Evolutionary conservation across 2,797 vertebrate genomes (phyloP), one percentile per base, ranked within the genome.

Genomic region (Moxostoma hubbsi): DNA sequence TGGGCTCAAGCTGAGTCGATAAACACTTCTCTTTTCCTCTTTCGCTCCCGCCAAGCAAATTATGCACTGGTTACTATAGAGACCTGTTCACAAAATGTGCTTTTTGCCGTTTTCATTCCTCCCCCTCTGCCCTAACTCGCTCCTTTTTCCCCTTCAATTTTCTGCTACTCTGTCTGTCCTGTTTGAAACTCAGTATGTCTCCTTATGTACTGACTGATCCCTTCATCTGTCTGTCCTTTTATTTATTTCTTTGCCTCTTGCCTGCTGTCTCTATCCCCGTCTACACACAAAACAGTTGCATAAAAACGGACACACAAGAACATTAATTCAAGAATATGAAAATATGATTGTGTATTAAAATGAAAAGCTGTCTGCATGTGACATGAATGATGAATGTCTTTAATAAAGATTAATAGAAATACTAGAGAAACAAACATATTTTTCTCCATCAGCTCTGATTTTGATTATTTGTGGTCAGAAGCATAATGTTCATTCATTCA

Each of bases 1-100:
- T 91, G 92, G 91, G 92, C 91, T 95, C 93, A 94, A 93, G 90
- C 94, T 86, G 93, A 87, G 94, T 90, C 86, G 89, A 92, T 93
- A 93, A 94, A 94, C 93, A 90, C 90, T 92, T 94, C 83, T 90
- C 91, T 90, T 91, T 91, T 90, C 89, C 89, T 91, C 88, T 84
- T 84, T 83, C 84, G 88, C 90, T 92, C 91, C 87, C 88, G 89
- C 92, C 89, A 91, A 90, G 92, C 91, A 93, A 93, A 94, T 93
- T 92, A 93, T 91, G 89, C 88, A 87, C 90, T 82, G 87, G 93
- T 94, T 93, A 91, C 93, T 92, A 93, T 94, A 93, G 93, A 91
- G 92, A 94, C 86, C 79, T 93, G 90, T 93, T 94, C 93, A 92
- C 92, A 93, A 92, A 91, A 93, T 89, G 91, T 81, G 87, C 85